phyloP scores from a whole-genome alignment of 2,113 vertebrate genomes.

The Geothlypis trichas region DNA sequence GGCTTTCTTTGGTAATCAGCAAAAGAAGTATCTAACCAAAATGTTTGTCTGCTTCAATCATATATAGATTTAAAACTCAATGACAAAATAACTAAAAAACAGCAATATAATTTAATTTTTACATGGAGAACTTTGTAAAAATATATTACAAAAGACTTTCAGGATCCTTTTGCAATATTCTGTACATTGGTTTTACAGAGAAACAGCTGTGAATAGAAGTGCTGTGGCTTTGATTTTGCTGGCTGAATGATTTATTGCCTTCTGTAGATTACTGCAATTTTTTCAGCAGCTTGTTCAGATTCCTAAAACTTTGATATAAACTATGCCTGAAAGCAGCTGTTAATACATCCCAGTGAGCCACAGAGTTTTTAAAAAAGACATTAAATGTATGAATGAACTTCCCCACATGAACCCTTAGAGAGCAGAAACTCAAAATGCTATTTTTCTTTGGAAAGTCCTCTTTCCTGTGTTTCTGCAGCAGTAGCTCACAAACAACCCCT shows the following conservation, averaged over 20 bases:
- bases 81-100: background rate
- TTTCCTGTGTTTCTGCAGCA: background rate
- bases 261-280: background rate
- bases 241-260: constrained; percentile 6
- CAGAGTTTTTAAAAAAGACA: background rate
- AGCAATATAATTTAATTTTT: background rate
- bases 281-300: constrained; percentile 4
- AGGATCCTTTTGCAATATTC: background rate
- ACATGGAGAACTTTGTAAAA: background rate
- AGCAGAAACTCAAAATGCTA: background rate
- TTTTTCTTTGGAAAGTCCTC: background rate
- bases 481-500: background rate
- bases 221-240: background rate
- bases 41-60: background rate
- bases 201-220: background rate
- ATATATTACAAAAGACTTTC: background rate
- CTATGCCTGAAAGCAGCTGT: background rate
- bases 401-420: background rate
- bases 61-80: background rate
- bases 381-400: background rate
- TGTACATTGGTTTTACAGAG: background rate
- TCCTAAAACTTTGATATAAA: background rate
- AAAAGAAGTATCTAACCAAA: background rate
- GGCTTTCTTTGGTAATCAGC: background rate
- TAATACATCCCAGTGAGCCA: background rate